Conservation (phyloP, 2,113 vertebrate species). For the Actenoides lindsayi region DNA sequence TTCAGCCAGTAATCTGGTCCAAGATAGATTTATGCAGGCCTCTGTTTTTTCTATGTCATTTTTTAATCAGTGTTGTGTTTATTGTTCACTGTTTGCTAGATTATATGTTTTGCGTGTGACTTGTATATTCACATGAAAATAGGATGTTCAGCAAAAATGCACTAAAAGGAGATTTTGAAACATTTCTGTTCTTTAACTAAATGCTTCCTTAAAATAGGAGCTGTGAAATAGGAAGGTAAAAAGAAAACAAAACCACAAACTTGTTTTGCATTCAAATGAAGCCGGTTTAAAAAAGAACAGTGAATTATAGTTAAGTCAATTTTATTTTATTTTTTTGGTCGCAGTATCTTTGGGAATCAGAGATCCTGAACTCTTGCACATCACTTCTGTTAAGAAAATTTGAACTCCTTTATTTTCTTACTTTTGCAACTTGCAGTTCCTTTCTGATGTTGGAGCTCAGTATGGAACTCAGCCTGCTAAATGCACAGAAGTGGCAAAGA, state of each 20-base stretch:
- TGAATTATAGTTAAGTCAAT: background rate
- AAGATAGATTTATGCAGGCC: background rate
- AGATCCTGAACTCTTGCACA: background rate
- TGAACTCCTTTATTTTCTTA: background rate
- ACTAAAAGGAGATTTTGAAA: conserved; percentile 5
- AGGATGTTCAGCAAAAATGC: background rate
- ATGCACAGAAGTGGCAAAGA: background rate
- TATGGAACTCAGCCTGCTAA: background rate
- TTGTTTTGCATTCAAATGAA: conserved; percentile 1
- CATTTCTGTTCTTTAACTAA: background rate
- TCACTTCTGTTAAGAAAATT: background rate
- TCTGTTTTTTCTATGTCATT: background rate
- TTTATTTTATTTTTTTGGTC: background rate
- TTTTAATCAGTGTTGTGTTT: background rate
- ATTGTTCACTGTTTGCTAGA: background rate
- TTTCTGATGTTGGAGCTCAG: background rate
- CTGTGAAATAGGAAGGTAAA: background rate
- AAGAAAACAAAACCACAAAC: background rate
- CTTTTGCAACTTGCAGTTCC: background rate
- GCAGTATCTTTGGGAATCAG: background rate
- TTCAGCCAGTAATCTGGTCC: background rate
- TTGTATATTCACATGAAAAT: background rate
- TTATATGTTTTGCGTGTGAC: background rate
- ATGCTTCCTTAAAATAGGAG: conserved; percentile 13
- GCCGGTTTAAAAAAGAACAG: background rate